These are phyloP conservation scores for Drosophila ustulata DNA, from an alignment of 2,888 invertebrate species.

Conservation along the genomic window DNA sequence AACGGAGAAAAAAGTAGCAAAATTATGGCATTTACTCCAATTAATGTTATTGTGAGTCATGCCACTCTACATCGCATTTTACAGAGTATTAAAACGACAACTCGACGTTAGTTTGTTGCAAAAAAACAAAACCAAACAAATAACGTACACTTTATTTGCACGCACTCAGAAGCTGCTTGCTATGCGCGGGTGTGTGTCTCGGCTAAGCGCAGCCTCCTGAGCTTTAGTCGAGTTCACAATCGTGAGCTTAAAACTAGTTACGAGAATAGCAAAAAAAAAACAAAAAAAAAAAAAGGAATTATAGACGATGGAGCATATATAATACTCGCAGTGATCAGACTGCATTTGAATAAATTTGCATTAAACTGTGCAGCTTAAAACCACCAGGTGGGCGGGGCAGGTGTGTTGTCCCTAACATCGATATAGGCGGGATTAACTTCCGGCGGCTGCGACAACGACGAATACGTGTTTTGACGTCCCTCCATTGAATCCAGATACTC, in stretches of 20 bases:
- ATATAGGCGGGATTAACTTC: slow-evolving; percentile 54
- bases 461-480: slow-evolving; percentile 14
- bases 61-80: too few relatives aligned
- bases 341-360: neutral
- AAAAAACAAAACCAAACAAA: neutral
- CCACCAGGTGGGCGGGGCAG: slow-evolving; percentile 54
- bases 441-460: neutral
- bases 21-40: too few relatives aligned
- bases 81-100: neutral
- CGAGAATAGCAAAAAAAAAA: neutral
- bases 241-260: slow-evolving; percentile 6
- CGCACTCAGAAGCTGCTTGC: slow-evolving; percentile 35
- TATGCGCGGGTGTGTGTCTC: slow-evolving; percentile 26
- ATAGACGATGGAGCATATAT: neutral
- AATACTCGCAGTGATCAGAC: neutral
- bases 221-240: slow-evolving; percentile 8
- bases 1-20: too few relatives aligned
- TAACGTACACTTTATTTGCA: neutral
- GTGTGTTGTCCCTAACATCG: slow-evolving; percentile 42
- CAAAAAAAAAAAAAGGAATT: neutral
- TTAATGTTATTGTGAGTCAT: too few relatives aligned
- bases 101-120: neutral
- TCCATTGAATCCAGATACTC: neutral
- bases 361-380: slow-evolving; percentile 12
- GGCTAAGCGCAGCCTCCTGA: slow-evolving; percentile 30